Conservation (phyloP, 2,888 invertebrate genomes). For the Xylocampa areola region DNA sequence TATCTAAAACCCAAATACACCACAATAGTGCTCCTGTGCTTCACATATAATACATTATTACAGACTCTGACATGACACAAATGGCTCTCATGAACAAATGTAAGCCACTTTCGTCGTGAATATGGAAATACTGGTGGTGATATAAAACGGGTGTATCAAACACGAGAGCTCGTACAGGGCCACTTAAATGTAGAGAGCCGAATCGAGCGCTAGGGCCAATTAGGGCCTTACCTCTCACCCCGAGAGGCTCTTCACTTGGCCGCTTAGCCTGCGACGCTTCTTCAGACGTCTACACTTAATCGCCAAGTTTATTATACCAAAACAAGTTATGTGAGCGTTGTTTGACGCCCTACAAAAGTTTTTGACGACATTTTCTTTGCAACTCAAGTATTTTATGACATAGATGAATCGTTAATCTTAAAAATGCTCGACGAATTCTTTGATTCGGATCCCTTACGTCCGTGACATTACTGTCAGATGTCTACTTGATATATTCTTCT, state of each 20-base stretch:
- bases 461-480: constrained; percentile 20
- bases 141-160: constrained; percentile 57
- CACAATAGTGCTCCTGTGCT: constrained; percentile 22
- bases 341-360: constrained; percentile 25
- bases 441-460: constrained; percentile 16
- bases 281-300: constrained; percentile 51
- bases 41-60: constrained; percentile 17
- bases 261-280: constrained; percentile 53
- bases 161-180: constrained; percentile 43
- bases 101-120: constrained; percentile 36
- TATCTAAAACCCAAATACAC: neutral
- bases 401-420: constrained; percentile 28
- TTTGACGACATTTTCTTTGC: constrained; percentile 19
- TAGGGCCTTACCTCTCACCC: constrained; percentile 55
- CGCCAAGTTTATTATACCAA: constrained; percentile 46
- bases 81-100: constrained; percentile 25
- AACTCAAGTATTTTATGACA: constrained; percentile 9
- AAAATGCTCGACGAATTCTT: constrained; percentile 22
- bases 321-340: constrained; percentile 28
- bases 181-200: constrained; percentile 50
- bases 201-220: constrained; percentile 67
- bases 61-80: constrained; percentile 16
- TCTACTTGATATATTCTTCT: constrained; percentile 38
- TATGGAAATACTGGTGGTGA: constrained; percentile 26
- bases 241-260: constrained; percentile 57